Evolutionary conservation across 2,113 vertebrate species (phyloP).

Genomic region (Butorides virescens): DNA sequence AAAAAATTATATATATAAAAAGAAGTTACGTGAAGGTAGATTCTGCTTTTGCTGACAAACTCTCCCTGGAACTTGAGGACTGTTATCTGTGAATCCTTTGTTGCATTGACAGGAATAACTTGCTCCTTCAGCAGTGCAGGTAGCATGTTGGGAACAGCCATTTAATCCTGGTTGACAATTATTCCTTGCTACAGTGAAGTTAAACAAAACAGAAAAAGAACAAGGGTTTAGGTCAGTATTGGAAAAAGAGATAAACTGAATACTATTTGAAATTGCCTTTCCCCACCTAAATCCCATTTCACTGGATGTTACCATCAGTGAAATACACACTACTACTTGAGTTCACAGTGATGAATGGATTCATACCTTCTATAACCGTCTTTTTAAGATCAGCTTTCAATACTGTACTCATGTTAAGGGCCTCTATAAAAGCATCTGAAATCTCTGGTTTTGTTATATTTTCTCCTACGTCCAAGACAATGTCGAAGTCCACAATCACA

Average conservation of each 20-base stretch:
- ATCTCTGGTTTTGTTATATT: not conserved
- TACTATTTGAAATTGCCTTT: not conserved
- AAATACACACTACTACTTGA: not conserved
- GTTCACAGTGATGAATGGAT: not conserved
- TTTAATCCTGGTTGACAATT: slow-evolving; percentile 8
- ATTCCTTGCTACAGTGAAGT: not conserved
- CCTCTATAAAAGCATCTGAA: not conserved
- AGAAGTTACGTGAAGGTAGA: not conserved
- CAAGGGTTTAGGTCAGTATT: not conserved
- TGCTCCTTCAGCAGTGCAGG: not conserved
- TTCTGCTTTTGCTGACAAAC: not conserved
- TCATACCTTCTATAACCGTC: slow-evolving; percentile 24
- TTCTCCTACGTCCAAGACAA: not conserved
- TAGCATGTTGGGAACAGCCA: slow-evolving; percentile 20
- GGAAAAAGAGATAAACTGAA: not conserved
- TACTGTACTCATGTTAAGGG: slow-evolving; percentile 12
- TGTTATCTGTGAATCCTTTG: slow-evolving; percentile 10
- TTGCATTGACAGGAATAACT: slow-evolving; percentile 29
- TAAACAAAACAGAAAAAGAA: not conserved
- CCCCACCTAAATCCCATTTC: not conserved
- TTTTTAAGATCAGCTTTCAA: not conserved
- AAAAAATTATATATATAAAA: not conserved
- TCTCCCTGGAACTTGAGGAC: slow-evolving; percentile 21
- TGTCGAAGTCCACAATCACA: not conserved
- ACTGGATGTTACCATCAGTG: not conserved